Evolutionary conservation across 2,113 vertebrate genomes (phyloP).

Genomic region (Pseudopodoces humilis): DNA sequence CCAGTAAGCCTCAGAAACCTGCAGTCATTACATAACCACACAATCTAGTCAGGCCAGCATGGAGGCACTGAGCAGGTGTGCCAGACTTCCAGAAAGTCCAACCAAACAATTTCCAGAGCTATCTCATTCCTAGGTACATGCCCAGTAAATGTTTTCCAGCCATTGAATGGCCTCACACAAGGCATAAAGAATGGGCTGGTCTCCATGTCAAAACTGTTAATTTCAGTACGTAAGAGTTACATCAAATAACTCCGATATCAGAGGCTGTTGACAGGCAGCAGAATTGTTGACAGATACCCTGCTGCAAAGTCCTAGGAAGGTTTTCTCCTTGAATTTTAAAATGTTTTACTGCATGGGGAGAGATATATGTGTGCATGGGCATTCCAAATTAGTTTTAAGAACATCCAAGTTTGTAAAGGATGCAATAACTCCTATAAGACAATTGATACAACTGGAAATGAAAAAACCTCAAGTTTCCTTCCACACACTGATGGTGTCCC

Average conservation of each 20-base stretch:
- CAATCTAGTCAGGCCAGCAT: rapidly evolving
- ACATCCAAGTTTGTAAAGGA: neutral
- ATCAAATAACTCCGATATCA: neutral
- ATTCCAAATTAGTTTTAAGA: neutral
- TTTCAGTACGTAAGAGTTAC: neutral
- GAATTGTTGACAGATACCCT: neutral
- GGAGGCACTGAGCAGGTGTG: neutral
- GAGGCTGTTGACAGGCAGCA: neutral
- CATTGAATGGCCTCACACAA: neutral
- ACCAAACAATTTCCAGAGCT: neutral
- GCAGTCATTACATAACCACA: neutral
- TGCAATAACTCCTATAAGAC: neutral
- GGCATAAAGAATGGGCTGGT: neutral
- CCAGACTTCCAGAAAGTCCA: neutral
- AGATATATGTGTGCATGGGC: neutral
- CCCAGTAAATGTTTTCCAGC: neutral
- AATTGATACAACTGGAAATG: neutral
- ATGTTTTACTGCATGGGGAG: rapidly evolving
- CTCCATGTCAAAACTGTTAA: neutral
- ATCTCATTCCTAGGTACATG: neutral
- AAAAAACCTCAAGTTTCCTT: rapidly evolving
- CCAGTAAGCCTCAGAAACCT: neutral
- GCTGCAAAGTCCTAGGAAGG: neutral
- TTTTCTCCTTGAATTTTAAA: neutral
- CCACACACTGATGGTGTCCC: neutral